Percentiles rank a stretch among this genome's conserved stretches.
phyloP scores from a whole-genome alignment of 2,888 invertebrate species.

The Coecobrya sp. region DNA sequence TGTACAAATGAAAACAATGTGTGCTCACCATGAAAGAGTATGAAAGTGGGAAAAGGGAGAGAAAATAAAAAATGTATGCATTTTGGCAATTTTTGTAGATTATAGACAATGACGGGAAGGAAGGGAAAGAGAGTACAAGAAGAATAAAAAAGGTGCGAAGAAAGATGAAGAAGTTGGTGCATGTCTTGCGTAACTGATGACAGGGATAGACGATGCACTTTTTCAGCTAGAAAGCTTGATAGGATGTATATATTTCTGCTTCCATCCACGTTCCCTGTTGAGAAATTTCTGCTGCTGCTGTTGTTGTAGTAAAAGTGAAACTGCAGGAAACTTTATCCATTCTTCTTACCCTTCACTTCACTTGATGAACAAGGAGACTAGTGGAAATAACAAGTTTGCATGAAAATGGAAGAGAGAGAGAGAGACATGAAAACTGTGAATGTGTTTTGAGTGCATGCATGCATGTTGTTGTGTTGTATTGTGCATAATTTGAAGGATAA shows the following conservation, averaged over 20 bases:
- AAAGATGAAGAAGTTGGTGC: conserved; percentile 61
- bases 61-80: conserved; percentile 52
- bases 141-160: conserved; percentile 57
- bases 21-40: background rate
- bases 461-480: conserved; percentile 49
- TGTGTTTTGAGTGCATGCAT: conserved; percentile 46
- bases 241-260: background rate
- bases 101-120: background rate
- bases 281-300: background rate
- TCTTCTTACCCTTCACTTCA: conserved; percentile 63
- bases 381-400: conserved; percentile 65
- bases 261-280: background rate
- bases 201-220: conserved; percentile 68
- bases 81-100: conserved; percentile 43
- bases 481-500: conserved; percentile 48
- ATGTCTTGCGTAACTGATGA: conserved; percentile 75
- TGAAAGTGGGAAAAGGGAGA: background rate
- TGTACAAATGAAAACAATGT: background rate
- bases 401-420: background rate
- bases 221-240: conserved; percentile 5
- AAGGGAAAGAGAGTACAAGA: background rate
- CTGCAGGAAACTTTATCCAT: conserved; percentile 58
- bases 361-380: conserved; percentile 59
- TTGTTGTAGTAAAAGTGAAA: conserved; percentile 40
- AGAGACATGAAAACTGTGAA: background rate